phyloP scores from a whole-genome alignment of 2,113 vertebrate genomes.

The Tupaia tana region DNA sequence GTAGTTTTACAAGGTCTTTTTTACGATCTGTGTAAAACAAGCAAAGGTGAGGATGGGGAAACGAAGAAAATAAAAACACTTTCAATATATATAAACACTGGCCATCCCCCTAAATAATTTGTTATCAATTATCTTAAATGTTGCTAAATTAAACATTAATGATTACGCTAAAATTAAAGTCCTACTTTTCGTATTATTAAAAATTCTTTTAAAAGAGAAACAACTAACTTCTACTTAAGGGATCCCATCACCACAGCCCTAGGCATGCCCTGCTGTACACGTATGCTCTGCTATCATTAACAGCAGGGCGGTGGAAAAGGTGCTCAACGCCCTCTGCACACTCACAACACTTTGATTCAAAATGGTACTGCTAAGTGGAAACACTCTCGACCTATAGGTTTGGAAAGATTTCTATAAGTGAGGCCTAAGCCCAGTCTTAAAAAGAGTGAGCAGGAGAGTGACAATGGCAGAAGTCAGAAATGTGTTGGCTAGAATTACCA shows the following conservation, averaged over 20 bases:
- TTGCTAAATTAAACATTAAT: not conserved
- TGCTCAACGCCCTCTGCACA: not conserved
- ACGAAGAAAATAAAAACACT: not conserved
- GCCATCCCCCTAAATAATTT: not conserved
- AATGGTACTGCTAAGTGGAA: not conserved
- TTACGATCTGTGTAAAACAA: conserved; percentile 91
- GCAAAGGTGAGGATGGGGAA: not conserved
- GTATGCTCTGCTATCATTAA: no score
- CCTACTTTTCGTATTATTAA: not conserved
- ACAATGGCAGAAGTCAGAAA: not conserved
- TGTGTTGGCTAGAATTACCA: rapidly evolving
- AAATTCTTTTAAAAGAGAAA: not conserved
- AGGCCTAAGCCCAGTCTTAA: not conserved
- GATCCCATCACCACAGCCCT: not conserved
- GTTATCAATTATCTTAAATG: not conserved
- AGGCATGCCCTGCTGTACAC: not conserved
- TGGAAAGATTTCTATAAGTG: rapidly evolving
- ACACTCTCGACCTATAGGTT: not conserved
- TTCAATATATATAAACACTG: not conserved
- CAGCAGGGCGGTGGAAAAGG: not conserved
- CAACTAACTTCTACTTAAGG: not conserved
- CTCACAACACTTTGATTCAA: not conserved
- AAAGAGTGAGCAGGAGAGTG: not conserved
- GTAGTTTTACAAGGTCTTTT: conserved; percentile 98
- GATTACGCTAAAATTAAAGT: not conserved